Base-by-base conservation (phyloP, 2,113 vertebrate species). In the Glareola pratincola region DNA sequence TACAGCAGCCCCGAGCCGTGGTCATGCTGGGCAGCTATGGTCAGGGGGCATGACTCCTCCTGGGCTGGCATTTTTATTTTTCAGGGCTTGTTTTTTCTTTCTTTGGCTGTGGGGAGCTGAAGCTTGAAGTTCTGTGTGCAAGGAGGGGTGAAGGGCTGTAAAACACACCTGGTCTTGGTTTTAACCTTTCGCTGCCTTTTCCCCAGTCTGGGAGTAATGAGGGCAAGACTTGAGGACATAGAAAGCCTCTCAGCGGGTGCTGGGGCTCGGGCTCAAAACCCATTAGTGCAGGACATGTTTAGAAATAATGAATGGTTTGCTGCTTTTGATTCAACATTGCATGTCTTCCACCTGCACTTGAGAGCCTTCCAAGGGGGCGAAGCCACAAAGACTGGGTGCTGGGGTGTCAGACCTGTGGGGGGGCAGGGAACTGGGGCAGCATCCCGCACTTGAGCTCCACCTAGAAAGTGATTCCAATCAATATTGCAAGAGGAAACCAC, bases 391-490 rank as follows among this genome's bases (percentile, higher is more conserved):
- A 12, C 5, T 24, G 50, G 16, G 51, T 41, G 41, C 51, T 0
- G 0, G n/a, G 15, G 18, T 73, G 37, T 80, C 4, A 1, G 41
- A 21, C 4, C 3, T n/a, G 8, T 1, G 1, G 69, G 59, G 9
- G 69, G 59, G 29, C n/a, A 3, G n/a, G 13, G 16, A 11, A 29
- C 19, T 41, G 43, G 69, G 29, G 4, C 59, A 64, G 32, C 36
- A 24, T 54, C 16, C 15, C 2, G 5, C 12, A 4, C 62, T 75
- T 48, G 48, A 48, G 30, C 47, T 23, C 47, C 1, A 2, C 81
- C 74, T 62, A 41, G 67, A 34, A 59, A 29, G 53, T 48, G 68
- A 15, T 32, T 57, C 6, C 10, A 63, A 15, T 5, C 37, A 41
- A 9, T 34, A 37, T 73, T 95, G 73, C 20, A 16, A 18, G 59